Conservation (phyloP, 2,797 vertebrate species). For the Rhinella marina region DNA sequence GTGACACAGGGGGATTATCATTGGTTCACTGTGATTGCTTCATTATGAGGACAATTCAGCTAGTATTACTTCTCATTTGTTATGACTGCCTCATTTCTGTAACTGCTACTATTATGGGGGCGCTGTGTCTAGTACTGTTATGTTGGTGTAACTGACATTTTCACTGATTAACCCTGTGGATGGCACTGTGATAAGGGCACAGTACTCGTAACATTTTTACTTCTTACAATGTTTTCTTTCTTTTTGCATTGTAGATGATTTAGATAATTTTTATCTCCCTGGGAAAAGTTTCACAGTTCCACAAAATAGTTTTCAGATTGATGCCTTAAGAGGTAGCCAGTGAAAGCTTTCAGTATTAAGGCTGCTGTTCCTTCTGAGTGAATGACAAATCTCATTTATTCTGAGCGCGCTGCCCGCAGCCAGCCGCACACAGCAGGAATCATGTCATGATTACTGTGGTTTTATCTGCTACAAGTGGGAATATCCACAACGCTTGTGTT, state of each 20-base stretch:
- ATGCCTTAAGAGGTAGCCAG: background rate
- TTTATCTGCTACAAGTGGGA: constrained; percentile 39
- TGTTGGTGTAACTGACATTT: background rate
- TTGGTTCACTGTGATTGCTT: background rate
- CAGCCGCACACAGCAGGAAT: constrained; percentile 26
- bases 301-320: constrained; percentile 4
- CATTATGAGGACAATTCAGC: background rate
- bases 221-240: background rate
- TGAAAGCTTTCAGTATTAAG: background rate
- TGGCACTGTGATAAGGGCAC: background rate
- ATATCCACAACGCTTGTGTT: constrained; percentile 7
- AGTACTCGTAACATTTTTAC: background rate
- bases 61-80: background rate
- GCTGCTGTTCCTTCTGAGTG: constrained; percentile 13
- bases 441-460: constrained; percentile 42
- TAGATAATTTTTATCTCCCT: background rate
- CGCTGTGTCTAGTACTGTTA: background rate
- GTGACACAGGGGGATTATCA: background rate
- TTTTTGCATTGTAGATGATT: background rate
- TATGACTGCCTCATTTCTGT: background rate
- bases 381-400: constrained; percentile 42
- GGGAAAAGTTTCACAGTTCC: constrained; percentile 4
- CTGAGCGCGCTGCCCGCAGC: background rate
- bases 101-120: background rate
- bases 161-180: background rate